phyloP scores from a whole-genome alignment of 1,140 invertebrate genomes.

The Drosophila biarmipes region DNA sequence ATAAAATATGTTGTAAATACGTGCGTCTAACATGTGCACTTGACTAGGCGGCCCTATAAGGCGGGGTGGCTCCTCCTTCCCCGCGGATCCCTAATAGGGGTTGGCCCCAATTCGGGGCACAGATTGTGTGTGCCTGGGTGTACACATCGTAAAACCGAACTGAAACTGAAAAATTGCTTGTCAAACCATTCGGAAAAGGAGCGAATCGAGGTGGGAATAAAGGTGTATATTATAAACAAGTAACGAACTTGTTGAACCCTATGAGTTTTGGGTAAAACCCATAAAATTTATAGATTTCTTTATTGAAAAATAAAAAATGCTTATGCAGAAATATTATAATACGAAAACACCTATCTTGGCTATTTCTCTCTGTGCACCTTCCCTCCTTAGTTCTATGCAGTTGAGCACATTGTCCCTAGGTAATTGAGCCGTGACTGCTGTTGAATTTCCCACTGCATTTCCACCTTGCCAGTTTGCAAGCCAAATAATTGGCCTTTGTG shows the following conservation, averaged over 20 bases:
- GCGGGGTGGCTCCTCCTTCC: neutral
- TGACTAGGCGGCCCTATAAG: constrained; percentile 29
- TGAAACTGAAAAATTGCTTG: constrained; percentile 40
- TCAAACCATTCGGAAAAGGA: constrained; percentile 30
- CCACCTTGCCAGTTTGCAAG: constrained; percentile 25
- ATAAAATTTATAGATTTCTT: neutral
- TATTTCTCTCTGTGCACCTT: constrained; percentile 1
- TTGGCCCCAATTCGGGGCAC: constrained; percentile 40
- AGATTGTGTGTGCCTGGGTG: constrained; percentile 35
- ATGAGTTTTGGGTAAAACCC: neutral
- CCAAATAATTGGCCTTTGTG: constrained; percentile 40
- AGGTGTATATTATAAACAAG: neutral
- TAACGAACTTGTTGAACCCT: constrained; percentile 11
- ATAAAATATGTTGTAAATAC: constrained; percentile 55
- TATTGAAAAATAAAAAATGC: neutral
- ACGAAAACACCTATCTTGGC: neutral
- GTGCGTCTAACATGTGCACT: constrained; percentile 44
- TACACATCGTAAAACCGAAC: constrained; percentile 41
- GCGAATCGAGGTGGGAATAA: neutral
- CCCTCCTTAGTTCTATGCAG: constrained; percentile 24
- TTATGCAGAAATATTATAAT: neutral
- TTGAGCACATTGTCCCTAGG: constrained; percentile 34
- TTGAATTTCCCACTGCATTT: constrained; percentile 44
- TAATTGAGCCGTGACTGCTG: constrained; percentile 39
- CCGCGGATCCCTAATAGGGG: constrained; percentile 28